These are phyloP conservation scores for Holotrichia oblita DNA, from an alignment of 1,140 invertebrate genomes.

Conservation along the genomic window DNA sequence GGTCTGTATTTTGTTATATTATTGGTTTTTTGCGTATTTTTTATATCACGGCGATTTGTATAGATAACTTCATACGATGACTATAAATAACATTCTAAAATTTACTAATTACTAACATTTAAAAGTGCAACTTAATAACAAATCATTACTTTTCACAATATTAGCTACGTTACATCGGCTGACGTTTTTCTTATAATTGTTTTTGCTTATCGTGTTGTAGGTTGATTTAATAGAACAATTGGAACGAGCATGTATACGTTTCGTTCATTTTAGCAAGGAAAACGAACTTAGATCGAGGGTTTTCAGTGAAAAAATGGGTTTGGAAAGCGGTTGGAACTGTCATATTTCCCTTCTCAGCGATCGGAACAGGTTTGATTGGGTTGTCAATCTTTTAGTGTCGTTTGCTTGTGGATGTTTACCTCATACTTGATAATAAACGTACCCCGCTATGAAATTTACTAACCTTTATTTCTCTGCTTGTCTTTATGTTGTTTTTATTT, in stretches of 20 bases:
- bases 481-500: constrained; percentile 11
- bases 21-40: too few relatives aligned
- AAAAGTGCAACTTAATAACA: not conserved
- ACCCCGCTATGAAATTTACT: constrained; percentile 12
- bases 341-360: constrained; percentile 93
- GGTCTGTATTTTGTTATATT: too few relatives aligned
- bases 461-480: constrained; percentile 23
- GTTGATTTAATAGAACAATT: constrained; percentile 93
- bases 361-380: constrained; percentile 61
- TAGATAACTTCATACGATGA: too few relatives aligned
- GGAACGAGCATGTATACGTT: constrained; percentile 93
- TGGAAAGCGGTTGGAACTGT: constrained; percentile 99
- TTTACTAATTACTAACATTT: too few relatives aligned
- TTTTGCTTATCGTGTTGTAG: constrained; percentile 56
- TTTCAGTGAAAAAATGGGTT: constrained; percentile 98
- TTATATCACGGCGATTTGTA: too few relatives aligned
- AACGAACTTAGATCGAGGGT: constrained; percentile 95
- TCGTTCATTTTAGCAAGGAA: constrained; percentile 98
- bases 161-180: not conserved
- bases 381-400: constrained; percentile 31
- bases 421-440: constrained; percentile 11
- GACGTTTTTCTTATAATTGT: too few relatives aligned
- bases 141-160: not conserved
- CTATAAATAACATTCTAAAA: too few relatives aligned
- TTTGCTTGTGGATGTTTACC: constrained; percentile 25